These are phyloP conservation scores for Watersipora subatra DNA, from an alignment of 1,140 invertebrate species.

Conservation along the genomic window DNA sequence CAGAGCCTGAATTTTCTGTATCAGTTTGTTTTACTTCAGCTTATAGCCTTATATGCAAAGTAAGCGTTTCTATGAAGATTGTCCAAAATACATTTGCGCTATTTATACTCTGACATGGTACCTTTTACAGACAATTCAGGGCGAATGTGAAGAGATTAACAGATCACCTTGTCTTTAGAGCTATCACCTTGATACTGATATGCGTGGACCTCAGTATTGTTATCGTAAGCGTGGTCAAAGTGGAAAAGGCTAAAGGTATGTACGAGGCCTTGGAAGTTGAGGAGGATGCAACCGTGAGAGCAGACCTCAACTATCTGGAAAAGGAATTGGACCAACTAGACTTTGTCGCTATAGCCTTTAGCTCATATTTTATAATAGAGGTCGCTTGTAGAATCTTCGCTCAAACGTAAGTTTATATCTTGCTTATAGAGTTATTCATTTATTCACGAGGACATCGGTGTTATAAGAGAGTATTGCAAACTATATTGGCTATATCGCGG, in stretches of 20 bases:
- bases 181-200: constrained; percentile 33
- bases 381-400: constrained; percentile 34
- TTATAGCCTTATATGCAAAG: too few relatives aligned
- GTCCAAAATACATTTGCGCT: too few relatives aligned
- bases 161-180: constrained; percentile 27
- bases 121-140: constrained; percentile 21
- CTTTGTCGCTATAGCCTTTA: constrained; percentile 33
- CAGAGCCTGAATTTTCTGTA: too few relatives aligned
- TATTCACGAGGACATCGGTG: too few relatives aligned
- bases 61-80: too few relatives aligned
- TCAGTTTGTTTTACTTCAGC: too few relatives aligned
- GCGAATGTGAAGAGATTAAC: constrained; percentile 16
- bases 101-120: too few relatives aligned
- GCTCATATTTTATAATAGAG: constrained; percentile 38
- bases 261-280: neutral
- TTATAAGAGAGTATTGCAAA: too few relatives aligned
- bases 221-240: constrained; percentile 26
- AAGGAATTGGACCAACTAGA: constrained; percentile 17
- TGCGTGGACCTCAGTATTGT: constrained; percentile 37
- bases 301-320: neutral
- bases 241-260: neutral
- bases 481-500: too few relatives aligned
- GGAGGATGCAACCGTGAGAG: constrained; percentile 9
- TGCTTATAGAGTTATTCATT: neutral
- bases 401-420: constrained; percentile 27